Conservation (phyloP, 2,113 vertebrate genomes). For the Nycticorax nycticorax region DNA sequence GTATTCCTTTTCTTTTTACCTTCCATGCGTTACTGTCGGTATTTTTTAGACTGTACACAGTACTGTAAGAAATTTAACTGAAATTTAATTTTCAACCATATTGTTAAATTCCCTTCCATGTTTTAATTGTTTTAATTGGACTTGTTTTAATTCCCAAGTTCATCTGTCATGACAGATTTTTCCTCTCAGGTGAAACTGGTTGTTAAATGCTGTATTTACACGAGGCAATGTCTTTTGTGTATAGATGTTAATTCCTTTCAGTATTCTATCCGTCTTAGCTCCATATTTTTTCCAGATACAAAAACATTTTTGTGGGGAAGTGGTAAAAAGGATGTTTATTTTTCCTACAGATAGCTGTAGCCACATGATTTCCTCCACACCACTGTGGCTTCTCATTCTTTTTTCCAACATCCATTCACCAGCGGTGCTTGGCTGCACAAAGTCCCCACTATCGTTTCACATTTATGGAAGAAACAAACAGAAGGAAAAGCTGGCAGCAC, state of each 20-base stretch:
- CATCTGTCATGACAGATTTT: neutral
- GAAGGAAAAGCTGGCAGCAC: slow-evolving; percentile 17
- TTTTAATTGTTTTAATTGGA: no score
- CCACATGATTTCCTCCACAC: slow-evolving; percentile 43
- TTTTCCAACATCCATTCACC: slow-evolving; percentile 25
- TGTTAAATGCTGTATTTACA: neutral
- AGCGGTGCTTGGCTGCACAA: neutral
- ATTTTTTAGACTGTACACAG: neutral
- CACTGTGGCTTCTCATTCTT: slow-evolving; percentile 7
- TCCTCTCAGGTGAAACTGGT: neutral
- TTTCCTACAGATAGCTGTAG: slow-evolving; percentile 38
- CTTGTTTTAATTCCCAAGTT: neutral
- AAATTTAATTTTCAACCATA: neutral
- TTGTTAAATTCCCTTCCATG: neutral
- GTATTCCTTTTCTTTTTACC: neutral
- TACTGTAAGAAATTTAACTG: neutral
- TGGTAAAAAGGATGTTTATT: slow-evolving; percentile 46
- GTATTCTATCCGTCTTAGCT: neutral
- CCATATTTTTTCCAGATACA: slow-evolving; percentile 26
- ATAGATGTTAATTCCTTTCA: neutral
- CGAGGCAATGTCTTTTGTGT: neutral
- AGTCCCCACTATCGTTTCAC: neutral
- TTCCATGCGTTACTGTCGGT: neutral
- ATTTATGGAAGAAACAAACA: slow-evolving; percentile 43
- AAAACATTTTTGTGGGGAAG: slow-evolving; percentile 17